phyloP scores from a whole-genome alignment of 2,888 invertebrate genomes.

The Cyclophora punctaria region DNA sequence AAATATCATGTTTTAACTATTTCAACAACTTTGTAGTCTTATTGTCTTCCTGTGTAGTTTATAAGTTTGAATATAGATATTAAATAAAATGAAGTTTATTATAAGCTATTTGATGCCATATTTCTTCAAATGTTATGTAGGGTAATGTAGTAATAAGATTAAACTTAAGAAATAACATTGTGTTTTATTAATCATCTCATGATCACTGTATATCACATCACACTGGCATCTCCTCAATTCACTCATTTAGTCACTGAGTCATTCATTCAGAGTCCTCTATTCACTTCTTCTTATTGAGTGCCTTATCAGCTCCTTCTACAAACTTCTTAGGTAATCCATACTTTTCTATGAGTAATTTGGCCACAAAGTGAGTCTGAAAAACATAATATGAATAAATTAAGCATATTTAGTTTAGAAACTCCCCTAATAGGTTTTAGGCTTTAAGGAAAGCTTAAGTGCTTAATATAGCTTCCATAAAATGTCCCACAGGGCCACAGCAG shows the following conservation, averaged over 20 bases:
- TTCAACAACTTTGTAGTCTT: slow-evolving; percentile 9
- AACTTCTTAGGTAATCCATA: slow-evolving; percentile 85
- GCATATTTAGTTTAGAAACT: too few species aligned
- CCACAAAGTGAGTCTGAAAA: slow-evolving; percentile 63
- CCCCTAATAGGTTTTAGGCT: too few species aligned
- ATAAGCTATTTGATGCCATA: slow-evolving; percentile 11
- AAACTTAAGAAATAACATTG: slow-evolving; percentile 17
- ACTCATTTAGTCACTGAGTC: neutral
- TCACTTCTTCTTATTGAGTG: slow-evolving; percentile 79
- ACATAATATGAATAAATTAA: slow-evolving; percentile 4
- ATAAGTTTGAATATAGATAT: too few species aligned
- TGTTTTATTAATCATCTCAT: slow-evolving; percentile 18
- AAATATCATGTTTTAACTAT: neutral
- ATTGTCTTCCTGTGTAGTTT: slow-evolving; percentile 11
- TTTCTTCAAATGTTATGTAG: slow-evolving; percentile 7
- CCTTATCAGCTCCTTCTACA: slow-evolving; percentile 84
- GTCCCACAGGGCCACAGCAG: too few species aligned
- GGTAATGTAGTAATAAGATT: slow-evolving; percentile 16
- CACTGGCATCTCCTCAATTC: slow-evolving; percentile 13
- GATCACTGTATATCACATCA: slow-evolving; percentile 6
- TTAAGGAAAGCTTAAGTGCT: too few species aligned
- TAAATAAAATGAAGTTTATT: slow-evolving; percentile 2
- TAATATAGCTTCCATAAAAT: too few species aligned
- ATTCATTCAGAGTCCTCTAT: neutral
- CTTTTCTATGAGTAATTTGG: slow-evolving; percentile 78